Evolutionary conservation across 2,797 vertebrate species (phyloP), one percentile per base, ranked within the genome.

Genomic region (Agapornis canus): DNA sequence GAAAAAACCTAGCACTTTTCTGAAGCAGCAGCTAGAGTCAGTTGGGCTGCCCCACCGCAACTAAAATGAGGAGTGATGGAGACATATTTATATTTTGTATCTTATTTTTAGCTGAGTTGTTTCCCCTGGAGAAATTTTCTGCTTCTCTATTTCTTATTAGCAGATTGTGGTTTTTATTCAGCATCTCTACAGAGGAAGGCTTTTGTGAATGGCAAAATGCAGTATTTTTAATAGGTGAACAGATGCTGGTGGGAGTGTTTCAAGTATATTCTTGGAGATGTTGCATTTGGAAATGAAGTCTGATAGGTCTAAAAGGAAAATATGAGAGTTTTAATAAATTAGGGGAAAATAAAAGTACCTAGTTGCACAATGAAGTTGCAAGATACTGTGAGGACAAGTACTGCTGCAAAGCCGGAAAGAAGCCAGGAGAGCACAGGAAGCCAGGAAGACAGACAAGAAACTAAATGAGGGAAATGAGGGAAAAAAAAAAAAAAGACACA

Each of bases 361-460:
- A 78, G 16, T 43, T 95, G 54, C 52, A 81, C 7, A 59, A 86
- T 26, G 43, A 92, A 65, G 52, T 21, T 83, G 42, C 29, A 85
- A 86, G 47, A 93, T 77, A 14, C 45, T 92, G 65, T 5, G 86
- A 94, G 91, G 92, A 91, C 59, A 93, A 95, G 94, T 81, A 87
- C 35, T 94, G 65, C 91, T 86, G 93, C 92, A 94, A 96, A 92
- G 92, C 75, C 95, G 94, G 93, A 96, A 69, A 48, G 39, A 78
- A 64, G 72, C 92, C 94, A 97, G 77, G 18, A 89, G 39, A 92
- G 35, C 72, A 83, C 35, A 72, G 64, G 21, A 91, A 92, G 49
- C 43, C 82, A 69, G 79, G 66, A 81, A 92, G 77, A 56, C 15
- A 66, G 82, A 89, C 80, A 22, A 83, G 69, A 86, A 92, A 60